These are phyloP conservation scores for Galleria mellonella DNA, from an alignment of 1,140 invertebrate species.

Conservation along the genomic window DNA sequence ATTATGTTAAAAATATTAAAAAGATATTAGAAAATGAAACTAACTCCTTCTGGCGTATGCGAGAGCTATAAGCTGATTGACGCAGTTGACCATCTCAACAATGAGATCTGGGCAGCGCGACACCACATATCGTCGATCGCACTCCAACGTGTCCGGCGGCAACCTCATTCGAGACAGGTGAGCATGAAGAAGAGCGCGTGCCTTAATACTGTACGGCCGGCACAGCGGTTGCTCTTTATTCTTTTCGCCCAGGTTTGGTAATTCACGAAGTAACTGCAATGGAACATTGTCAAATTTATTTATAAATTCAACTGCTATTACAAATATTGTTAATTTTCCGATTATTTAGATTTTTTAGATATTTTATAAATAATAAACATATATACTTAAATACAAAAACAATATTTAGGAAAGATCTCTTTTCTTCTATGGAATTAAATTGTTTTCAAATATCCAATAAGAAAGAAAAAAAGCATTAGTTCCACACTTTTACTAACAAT, in stretches of 20 bases:
- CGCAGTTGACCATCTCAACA: constrained; percentile 97
- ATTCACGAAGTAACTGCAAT: constrained; percentile 89
- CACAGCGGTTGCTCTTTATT: constrained; percentile 96
- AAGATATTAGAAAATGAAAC: constrained; percentile 28
- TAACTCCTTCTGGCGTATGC: constrained; percentile 92
- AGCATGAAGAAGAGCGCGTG: constrained; percentile 94
- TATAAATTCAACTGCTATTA: too few species aligned
- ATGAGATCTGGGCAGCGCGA: constrained; percentile 97
- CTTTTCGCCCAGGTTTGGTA: constrained; percentile 94
- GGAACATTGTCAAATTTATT: too few species aligned
- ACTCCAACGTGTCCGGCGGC: constrained; percentile 87
- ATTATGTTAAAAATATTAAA: background rate
- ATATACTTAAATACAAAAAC: too few species aligned
- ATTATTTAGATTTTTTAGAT: too few species aligned
- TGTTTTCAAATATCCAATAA: too few species aligned
- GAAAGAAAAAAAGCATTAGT: too few species aligned
- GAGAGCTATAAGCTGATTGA: constrained; percentile 93
- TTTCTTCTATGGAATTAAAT: too few species aligned
- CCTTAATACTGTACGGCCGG: constrained; percentile 97
- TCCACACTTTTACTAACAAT: background rate
- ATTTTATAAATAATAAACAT: too few species aligned
- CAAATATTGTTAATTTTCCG: too few species aligned
- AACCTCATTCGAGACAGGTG: constrained; percentile 91
- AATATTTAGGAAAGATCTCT: too few species aligned
- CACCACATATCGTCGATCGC: constrained; percentile 90